Percentiles rank a stretch among this genome's conserved stretches.
Evolutionary conservation across 2,113 vertebrate genomes (phyloP).

Genomic region (Gobius niger): DNA sequence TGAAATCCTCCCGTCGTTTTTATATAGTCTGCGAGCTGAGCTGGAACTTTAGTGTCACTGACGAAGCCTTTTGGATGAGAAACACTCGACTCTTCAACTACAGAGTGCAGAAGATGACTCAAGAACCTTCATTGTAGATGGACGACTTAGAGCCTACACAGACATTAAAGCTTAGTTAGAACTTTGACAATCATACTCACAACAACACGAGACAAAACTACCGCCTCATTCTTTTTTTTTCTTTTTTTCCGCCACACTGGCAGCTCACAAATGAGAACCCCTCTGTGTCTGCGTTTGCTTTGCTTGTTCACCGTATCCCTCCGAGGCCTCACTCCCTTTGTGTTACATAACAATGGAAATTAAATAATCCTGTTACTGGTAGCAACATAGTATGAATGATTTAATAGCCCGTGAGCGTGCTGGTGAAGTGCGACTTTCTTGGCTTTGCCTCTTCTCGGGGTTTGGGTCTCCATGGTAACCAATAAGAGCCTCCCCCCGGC

Average conservation of each 20-base stretch:
- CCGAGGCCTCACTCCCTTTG: slow-evolving; percentile 30
- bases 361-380: slow-evolving; percentile 51
- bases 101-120: too few relatives aligned
- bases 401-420: slow-evolving; percentile 57
- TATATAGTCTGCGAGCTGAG: too few relatives aligned
- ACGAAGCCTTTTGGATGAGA: too few relatives aligned
- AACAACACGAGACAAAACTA: not conserved
- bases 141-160: too few relatives aligned
- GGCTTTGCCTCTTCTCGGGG: slow-evolving; percentile 53
- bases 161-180: too few relatives aligned
- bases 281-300: not conserved
- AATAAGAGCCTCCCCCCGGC: slow-evolving; percentile 59
- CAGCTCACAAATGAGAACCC: not conserved
- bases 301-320: slow-evolving; percentile 18
- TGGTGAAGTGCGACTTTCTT: slow-evolving; percentile 53
- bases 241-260: not conserved
- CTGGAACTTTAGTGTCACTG: too few relatives aligned
- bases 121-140: too few relatives aligned
- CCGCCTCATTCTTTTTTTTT: not conserved
- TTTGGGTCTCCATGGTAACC: slow-evolving; percentile 73
- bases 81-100: too few relatives aligned
- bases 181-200: too few relatives aligned
- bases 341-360: slow-evolving; percentile 58
- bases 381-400: slow-evolving; percentile 57
- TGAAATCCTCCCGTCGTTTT: too few relatives aligned